These are phyloP conservation scores for Limnephilus lunatus DNA, from an alignment of 2,888 invertebrate genomes.

Conservation along the genomic window DNA sequence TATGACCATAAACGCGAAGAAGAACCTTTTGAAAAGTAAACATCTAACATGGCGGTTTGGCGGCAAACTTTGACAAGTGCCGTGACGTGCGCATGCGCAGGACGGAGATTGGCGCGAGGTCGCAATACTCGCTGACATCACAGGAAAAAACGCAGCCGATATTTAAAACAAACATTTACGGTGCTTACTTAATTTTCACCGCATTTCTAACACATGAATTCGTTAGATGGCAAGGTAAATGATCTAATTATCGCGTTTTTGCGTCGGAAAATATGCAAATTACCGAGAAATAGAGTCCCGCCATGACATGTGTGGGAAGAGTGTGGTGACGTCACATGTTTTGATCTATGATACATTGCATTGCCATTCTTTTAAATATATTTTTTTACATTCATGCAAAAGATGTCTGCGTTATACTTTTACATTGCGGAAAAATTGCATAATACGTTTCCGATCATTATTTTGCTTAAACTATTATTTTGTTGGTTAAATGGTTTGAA, in stretches of 20 bases:
- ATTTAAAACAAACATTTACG: not conserved
- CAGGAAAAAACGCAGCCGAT: conserved; percentile 15
- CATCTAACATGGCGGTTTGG: conserved; percentile 25
- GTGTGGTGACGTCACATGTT: conserved; percentile 6
- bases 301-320: conserved; percentile 18
- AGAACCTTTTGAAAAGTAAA: conserved; percentile 18
- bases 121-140: conserved; percentile 27
- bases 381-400: not conserved
- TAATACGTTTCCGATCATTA: not conserved
- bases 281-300: not conserved
- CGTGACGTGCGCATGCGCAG: conserved; percentile 21
- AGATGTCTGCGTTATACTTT: not conserved
- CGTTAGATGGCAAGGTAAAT: not conserved
- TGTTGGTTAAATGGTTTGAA: not conserved
- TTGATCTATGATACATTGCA: conserved; percentile 30
- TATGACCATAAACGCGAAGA: conserved; percentile 7
- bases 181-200: not conserved
- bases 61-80: conserved; percentile 24
- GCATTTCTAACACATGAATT: not conserved
- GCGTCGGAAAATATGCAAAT: not conserved
- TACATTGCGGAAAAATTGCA: conserved; percentile 1
- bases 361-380: not conserved
- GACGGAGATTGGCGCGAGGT: conserved; percentile 24
- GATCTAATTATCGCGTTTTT: not conserved
- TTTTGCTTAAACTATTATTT: not conserved